Base-by-base conservation (phyloP, 2,113 vertebrate species). In the Dasyornis broadbenti region DNA sequence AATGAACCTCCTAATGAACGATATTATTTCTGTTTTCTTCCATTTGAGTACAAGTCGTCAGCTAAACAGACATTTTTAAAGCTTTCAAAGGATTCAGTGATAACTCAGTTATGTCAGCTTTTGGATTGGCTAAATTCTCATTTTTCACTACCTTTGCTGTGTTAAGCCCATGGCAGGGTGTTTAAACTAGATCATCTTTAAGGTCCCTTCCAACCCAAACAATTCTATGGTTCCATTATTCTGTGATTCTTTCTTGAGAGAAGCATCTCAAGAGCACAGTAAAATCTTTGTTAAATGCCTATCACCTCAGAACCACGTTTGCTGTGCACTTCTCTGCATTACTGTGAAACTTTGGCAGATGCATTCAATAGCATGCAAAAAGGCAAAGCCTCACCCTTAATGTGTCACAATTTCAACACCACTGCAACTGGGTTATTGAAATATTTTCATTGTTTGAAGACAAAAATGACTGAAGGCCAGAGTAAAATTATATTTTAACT, bases 311-410 rank as follows among this genome's bases (percentile, higher is more conserved):
- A 83, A 65, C 17, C 18, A 42, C 0, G 0, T 40, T 44, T 86
- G 9, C 22, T 24, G 53, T 40, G 49, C 28, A 16, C n/a, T 91
- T 91, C 70, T 84, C 70, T 72, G 31, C 59, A 39, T 61, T 65
- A 44, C 27, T 35, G 37, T 5, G 59, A 82, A 72, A 78, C 85
- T 63, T 70, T 15, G 45, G 63, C 44, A 91, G 73, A 82, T 42
- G 24, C 23, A 82, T 44, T 87, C 42, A 72, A 40, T 6, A 44
- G 50, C 50, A 92, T 13, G 59, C 37, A 76, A 90, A 89, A 64
- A 76, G 63, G 42, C 35, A 93, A 90, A 96, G 84, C 60, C 45
- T 95, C 77, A 76, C 30, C 27, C 69, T 57, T 69, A 79, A 64
- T 16, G 24, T 19, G 66, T 90, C 57, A 92, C 11, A 35, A 30